Percentiles rank a stretch among this genome's conserved stretches.
Evolutionary conservation across 2,113 vertebrate species (phyloP).

Genomic region (Shinisaurus crocodilurus): DNA sequence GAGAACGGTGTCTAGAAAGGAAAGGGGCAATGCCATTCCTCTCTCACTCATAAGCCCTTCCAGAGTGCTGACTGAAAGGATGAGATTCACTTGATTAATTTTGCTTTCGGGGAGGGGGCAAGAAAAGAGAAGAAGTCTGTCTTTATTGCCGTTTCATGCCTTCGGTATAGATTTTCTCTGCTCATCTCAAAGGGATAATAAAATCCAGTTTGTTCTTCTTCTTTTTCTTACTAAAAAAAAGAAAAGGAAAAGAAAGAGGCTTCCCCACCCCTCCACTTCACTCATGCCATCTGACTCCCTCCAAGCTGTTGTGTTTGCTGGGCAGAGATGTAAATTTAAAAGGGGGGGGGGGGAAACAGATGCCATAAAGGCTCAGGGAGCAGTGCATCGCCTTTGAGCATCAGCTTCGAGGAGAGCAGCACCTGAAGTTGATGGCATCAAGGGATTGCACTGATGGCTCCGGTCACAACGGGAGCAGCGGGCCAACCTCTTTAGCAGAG

Average conservation of each 20-base stretch:
- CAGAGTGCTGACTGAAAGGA: slow-evolving; percentile 66
- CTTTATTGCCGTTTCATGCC: slow-evolving; percentile 78
- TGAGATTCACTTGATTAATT: slow-evolving; percentile 75
- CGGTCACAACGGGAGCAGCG: not conserved
- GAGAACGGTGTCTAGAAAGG: slow-evolving; percentile 57
- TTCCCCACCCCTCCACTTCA: slow-evolving; percentile 67
- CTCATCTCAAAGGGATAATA: slow-evolving; percentile 79
- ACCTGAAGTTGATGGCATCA: not conserved
- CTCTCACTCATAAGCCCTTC: slow-evolving; percentile 67
- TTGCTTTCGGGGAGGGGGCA: slow-evolving; percentile 73
- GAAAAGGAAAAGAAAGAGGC: slow-evolving; percentile 49
- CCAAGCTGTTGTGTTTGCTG: slow-evolving; percentile 67
- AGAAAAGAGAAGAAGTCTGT: slow-evolving; percentile 48
- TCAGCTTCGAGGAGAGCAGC: slow-evolving; percentile 37
- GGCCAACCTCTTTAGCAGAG: not conserved
- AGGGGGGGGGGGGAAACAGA: slow-evolving; percentile 58
- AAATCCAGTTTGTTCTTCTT: slow-evolving; percentile 69
- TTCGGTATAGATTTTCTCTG: slow-evolving; percentile 78
- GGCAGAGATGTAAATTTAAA: slow-evolving; percentile 66
- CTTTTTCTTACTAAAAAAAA: slow-evolving; percentile 22
- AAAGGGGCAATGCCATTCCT: slow-evolving; percentile 56
- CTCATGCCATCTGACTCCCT: slow-evolving; percentile 13
- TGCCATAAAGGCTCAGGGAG: slow-evolving; percentile 63
- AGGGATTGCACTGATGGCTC: not conserved
- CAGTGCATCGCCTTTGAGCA: slow-evolving; percentile 53